phyloP scores from a whole-genome alignment of 2,888 invertebrate species.

The Philhelius pedissequus region DNA sequence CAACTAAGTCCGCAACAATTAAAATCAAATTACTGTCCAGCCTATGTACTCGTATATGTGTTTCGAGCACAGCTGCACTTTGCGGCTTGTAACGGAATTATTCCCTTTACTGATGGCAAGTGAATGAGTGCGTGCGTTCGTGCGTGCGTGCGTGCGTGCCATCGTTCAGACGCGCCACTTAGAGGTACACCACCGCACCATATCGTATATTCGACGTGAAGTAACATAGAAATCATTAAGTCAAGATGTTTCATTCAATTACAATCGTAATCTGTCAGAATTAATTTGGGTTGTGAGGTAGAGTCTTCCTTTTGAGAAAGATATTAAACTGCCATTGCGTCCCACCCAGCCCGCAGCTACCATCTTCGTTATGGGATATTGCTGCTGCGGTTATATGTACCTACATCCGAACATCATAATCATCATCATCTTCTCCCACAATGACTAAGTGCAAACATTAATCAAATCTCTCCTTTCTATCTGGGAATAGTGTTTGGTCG shows the following conservation, averaged over 20 bases:
- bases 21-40: slow-evolving; percentile 65
- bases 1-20: slow-evolving; percentile 54
- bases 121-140: slow-evolving; percentile 11
- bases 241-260: slow-evolving; percentile 68
- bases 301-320: background rate
- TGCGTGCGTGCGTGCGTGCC: background rate
- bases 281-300: slow-evolving; percentile 62
- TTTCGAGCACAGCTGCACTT: slow-evolving; percentile 27
- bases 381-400: slow-evolving; percentile 37
- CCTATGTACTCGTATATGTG: slow-evolving; percentile 8
- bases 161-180: background rate
- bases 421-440: slow-evolving; percentile 11
- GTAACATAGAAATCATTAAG: slow-evolving; percentile 64
- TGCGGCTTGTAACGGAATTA: slow-evolving; percentile 20
- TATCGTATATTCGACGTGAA: slow-evolving; percentile 52
- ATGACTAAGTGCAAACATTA: slow-evolving; percentile 55
- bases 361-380: background rate
- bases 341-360: background rate
- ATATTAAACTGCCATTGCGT: background rate
- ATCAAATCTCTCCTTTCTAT: slow-evolving; percentile 47
- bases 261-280: slow-evolving; percentile 68
- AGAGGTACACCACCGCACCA: slow-evolving; percentile 17
- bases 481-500: background rate
- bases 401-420: background rate
- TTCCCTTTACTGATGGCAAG: slow-evolving; percentile 31